These are phyloP conservation scores for Hippolais icterina DNA, from an alignment of 2,113 vertebrate species.

Conservation along the genomic window DNA sequence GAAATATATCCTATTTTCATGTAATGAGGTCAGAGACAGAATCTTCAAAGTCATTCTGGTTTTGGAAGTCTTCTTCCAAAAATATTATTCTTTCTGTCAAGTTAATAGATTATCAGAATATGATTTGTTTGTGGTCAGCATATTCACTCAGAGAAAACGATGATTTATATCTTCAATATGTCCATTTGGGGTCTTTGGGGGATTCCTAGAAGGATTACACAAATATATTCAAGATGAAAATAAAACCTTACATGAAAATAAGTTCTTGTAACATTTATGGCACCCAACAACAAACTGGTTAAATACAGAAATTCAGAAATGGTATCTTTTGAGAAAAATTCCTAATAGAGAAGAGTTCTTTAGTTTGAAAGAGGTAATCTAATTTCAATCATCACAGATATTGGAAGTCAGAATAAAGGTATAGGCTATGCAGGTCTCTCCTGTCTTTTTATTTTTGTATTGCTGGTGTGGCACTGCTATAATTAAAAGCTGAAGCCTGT, in stretches of 20 bases:
- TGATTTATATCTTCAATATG: background rate
- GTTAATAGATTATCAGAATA: background rate
- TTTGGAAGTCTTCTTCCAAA: background rate
- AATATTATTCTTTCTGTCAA: background rate
- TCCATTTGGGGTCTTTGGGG: background rate
- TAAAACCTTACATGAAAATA: background rate
- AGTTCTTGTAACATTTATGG: background rate
- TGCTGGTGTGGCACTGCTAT: background rate
- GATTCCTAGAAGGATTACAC: background rate
- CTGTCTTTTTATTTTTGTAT: background rate
- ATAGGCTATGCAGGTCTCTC: background rate
- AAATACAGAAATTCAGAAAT: background rate
- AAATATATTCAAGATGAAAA: background rate
- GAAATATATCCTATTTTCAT: background rate
- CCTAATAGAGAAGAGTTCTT: background rate
- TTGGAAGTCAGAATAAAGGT: background rate
- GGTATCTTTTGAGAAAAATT: background rate
- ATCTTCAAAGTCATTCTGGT: background rate
- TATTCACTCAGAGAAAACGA: background rate
- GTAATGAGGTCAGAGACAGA: background rate
- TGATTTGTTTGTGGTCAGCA: background rate
- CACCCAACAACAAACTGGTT: fast-evolving
- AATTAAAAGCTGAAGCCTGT: background rate
- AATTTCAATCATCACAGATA: background rate
- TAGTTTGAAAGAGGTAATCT: background rate